Base-by-base conservation (phyloP, 2,113 vertebrate genomes). In the Cochlearius cochlearius region DNA sequence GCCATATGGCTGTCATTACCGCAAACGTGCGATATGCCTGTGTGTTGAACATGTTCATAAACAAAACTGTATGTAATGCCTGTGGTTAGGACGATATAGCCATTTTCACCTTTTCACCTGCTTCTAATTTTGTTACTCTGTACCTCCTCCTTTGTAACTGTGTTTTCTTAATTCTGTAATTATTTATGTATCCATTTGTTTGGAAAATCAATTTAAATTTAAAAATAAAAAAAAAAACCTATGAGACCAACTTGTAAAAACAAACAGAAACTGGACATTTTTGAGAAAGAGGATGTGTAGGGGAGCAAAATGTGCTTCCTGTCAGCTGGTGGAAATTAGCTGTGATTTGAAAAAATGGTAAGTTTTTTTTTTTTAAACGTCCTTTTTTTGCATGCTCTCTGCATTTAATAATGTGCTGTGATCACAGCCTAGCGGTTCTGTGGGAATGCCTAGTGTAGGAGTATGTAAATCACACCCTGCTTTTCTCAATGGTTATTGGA, bases 241-340 rank as follows among this genome's bases (percentile, higher is more conserved):
- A 95, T 32, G 49, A 82, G 80, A 74, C n/a, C 49, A 64, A 82
- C n/a, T 73, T 94, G 77, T 76, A 75, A 78, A 95, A 84, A 55
- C 53, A 83, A 88, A 56, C 25, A 60, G 64, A 75, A 95, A 89
- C 30, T 43, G 86, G 66, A 68, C 60, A 27, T 62, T 94, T 90
- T 79, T 45, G 77, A 92, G 84, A 82, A 90, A 50, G 29, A 69
- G 29, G 22, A 80, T 64, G 45, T 88, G 82, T 67, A 80, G 63
- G 74, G 83, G 72, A 95, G 47, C 50, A 90, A 86, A 95, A 90
- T 49, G 52, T 66, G 27, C 50, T 91, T 95, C 92, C 78, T 83
- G 60, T 95, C 88, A 90, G 90, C 55, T 94, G 75, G 47, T 94
- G 79, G 72, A 92, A 96, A 94, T 96, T 86, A 93, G 47, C 75